Conservation (phyloP, 2,113 vertebrate species). For the Ardeotis arabs region DNA sequence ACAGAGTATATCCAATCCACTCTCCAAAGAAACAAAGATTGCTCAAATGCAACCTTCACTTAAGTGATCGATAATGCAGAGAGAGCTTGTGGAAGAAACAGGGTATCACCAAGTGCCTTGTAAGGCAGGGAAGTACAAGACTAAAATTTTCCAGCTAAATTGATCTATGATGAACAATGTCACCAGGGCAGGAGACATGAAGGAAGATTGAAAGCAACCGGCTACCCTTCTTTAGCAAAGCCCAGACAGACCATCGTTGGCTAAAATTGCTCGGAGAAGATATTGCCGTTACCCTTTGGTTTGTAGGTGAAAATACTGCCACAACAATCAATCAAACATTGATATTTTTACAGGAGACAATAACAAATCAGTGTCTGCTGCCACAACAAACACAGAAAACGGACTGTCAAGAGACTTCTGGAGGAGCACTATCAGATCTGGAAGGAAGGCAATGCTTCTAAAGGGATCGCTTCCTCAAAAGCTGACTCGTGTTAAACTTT, state of each 20-base stretch:
- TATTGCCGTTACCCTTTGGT: constrained; percentile 7
- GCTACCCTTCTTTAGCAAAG: constrained; percentile 5
- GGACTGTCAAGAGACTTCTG: neutral
- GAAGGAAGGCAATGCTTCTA: neutral
- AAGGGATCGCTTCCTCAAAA: neutral
- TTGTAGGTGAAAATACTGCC: constrained; percentile 29
- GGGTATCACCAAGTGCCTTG: neutral
- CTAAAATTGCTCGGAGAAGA: neutral
- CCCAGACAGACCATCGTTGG: neutral
- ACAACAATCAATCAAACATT: constrained; percentile 21
- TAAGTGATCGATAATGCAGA: neutral
- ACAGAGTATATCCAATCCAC: neutral
- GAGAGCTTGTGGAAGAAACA: neutral
- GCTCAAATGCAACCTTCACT: constrained; percentile 8
- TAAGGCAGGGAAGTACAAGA: neutral
- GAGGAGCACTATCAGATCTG: neutral
- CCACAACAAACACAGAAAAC: neutral
- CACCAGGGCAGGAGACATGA: neutral
- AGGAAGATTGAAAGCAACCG: constrained; percentile 31
- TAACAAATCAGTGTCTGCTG: constrained; percentile 10
- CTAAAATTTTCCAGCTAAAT: constrained; percentile 15
- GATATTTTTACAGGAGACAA: constrained; percentile 5
- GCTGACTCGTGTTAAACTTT: neutral
- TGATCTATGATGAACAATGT: neutral
- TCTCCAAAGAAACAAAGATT: neutral